phyloP scores from a whole-genome alignment of 1,140 invertebrate species.

The Monomorium pharaonis region DNA sequence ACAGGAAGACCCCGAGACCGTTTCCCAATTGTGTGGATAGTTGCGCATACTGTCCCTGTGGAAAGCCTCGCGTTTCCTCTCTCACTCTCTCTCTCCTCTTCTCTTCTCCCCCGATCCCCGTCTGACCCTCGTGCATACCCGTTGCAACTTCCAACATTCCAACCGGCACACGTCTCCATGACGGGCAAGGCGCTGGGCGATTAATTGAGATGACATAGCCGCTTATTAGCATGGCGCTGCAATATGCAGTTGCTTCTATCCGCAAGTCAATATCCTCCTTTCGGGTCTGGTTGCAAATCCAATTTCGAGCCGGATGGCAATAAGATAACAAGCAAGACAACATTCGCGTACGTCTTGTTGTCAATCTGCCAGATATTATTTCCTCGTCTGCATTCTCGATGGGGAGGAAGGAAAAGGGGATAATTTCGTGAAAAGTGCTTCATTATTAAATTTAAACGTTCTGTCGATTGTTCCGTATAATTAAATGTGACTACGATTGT shows the following conservation, averaged over 20 bases:
- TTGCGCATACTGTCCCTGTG: slow-evolving; percentile 16
- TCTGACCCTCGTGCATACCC: slow-evolving; percentile 6
- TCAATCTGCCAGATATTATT: not conserved
- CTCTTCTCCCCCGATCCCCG: not conserved
- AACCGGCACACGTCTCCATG: slow-evolving; percentile 18
- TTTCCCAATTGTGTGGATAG: slow-evolving; percentile 16
- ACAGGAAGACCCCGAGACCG: slow-evolving; percentile 34
- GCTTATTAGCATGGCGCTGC: slow-evolving; percentile 59
- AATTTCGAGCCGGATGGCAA: not conserved
- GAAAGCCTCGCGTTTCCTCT: not conserved
- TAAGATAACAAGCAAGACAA: no score
- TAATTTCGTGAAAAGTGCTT: not conserved
- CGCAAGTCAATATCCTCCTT: not conserved
- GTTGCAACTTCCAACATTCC: slow-evolving; percentile 63
- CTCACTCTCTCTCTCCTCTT: no score
- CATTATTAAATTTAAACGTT: not conserved
- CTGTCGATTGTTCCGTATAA: not conserved
- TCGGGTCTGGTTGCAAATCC: slow-evolving; percentile 16
- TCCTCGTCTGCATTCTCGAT: not conserved
- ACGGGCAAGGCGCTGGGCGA: slow-evolving; percentile 22
- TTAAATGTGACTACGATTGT: not conserved
- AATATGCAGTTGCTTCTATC: not conserved
- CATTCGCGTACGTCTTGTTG: no score
- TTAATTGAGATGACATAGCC: slow-evolving; percentile 70
- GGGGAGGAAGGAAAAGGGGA: not conserved